Evolutionary conservation across 2,113 vertebrate species (phyloP), one percentile per base, ranked within the genome.

Genomic region (Chlamydotis undulata): DNA sequence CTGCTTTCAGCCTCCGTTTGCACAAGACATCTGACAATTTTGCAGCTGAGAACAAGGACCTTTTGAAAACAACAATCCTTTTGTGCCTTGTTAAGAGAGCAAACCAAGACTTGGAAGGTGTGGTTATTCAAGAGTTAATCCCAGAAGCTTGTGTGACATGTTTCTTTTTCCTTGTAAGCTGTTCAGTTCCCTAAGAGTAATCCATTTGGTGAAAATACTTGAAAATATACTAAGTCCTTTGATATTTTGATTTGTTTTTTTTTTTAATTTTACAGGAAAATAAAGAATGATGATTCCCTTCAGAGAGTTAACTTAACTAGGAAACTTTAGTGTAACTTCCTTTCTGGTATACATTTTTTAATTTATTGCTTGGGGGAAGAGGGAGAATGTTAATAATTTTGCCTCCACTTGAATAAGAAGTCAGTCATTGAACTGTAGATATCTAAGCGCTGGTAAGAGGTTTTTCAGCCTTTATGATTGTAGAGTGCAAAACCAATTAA

Each of bases 81-180:
- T 97, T 97, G 98, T 98, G 98, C 98, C 98, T 98, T 98, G 97
- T 93, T 92, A 83, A 90, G 89, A 94, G 93, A 97, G 97, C 93
- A 96, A 67, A 84, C 97, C 26, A 81, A 89, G 96, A 96, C 45
- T 85, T 78, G 82, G 93, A 97, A 91, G 56, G 35, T 74, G 93
- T 91, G 89, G 78, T 91, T 64, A 43, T 91, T 74, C 56, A 73
- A 24, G 78, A 88, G 83, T 96, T 83, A 75, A 87, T 88, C 41
- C 50, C 19, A 83, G 94, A 93, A 86, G 75, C 81, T 91, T 45
- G 76, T 71, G 53, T 93, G 88, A 73, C 82, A 74, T 89, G 60
- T 83, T 93, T 81, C 90, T 73, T 89, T 94, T 77, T 63, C 84
- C 56, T 47, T 92, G 85, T 94, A 79, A 96, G 65, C 88, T 96